Base-by-base conservation (phyloP, 2,797 vertebrate species). In the Tenualosa ilisha region DNA sequence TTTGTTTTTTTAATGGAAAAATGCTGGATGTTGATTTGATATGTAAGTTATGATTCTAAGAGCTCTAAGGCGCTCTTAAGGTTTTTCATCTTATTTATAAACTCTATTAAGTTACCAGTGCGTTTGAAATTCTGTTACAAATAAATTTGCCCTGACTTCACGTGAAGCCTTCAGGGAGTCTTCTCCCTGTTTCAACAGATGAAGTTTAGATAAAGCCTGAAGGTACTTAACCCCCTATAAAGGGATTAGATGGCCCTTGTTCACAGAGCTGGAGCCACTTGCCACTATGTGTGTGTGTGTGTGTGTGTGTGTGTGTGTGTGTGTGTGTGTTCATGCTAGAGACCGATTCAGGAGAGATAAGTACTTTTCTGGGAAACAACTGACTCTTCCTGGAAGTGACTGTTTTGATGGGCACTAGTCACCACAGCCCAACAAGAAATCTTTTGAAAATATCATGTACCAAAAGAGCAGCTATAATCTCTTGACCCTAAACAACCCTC, bases 301-400 rank as follows among this genome's bases (percentile, higher is more conserved):
- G 3, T 61, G 82, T 84, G 51, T 83, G 59, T 83, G 59, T 75
- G 83, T 46, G 24, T 83, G 54, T 84, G 20, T 56, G 26, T 81
- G 53, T 86, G 84, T 86, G 65, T 86, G 11, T 82, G 9, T 6
- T 40, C 31, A 72, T 15, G 51, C 50, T 46, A 12, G 65, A 85
- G 84, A 68, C 24, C 84, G 87, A 91, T 86, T 87, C 84, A 84
- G 84, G 82, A 50, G 26, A 87, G 88, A 84, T 86, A 83, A 90
- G 56, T 22, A 22, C 65, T 87, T 92, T 96, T 96, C 95, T 92
- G 93, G 94, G 95, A 97, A 96, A 93, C 91, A 91, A 88, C 89
- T 88, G 91, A 90, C 91, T 94, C 95, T 97, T 97, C 96, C 96
- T 96, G 95, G 95, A 96, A 96, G 92, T 93, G 93, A 93, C 91